Base-by-base conservation (phyloP, 1,140 invertebrate species). In the Drosophila lacertosa region DNA sequence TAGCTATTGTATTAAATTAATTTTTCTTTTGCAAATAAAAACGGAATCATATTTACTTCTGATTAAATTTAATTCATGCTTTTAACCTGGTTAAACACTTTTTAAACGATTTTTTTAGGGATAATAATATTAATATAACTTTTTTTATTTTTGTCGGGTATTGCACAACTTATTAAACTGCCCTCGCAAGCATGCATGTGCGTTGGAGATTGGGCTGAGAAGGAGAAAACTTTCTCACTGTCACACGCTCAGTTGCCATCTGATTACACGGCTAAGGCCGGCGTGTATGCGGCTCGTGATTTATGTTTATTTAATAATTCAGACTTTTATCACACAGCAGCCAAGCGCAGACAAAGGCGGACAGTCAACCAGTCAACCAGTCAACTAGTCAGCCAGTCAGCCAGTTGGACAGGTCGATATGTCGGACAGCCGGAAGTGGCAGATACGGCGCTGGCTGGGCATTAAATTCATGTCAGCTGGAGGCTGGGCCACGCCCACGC, bases 241-340 rank as follows among this genome's bases (percentile, higher is more conserved):
- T 53, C 45, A 51, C 64, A 53, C 40, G 40, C 29, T 62, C 32
- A 39, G 11, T 60, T 18, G 24, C 15, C 15, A 54, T 63, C 44
- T 39, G 54, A 62, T 55, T 39, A 54, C 22, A 65, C 63, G 59
- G 47, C 20, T 15, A 20, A n/a, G n/a, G n/a, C n/a, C n/a, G n/a
- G 24, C 50, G 16, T 55, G 54, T 42, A 22, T 47, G 35, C 58
- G 55, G 29, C 57, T 39, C 44, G 66, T 84, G 81, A 84, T 84
- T 84, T 86, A 86, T 84, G 81, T 80, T 63, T 77, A 80, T 80
- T 86, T 84, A 84, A 84, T 86, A 84, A 80, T 86, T 84, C 81
- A 86, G 81, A 60, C 45, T 80, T 69, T 84, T 84, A 86, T 86
- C 80, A 67, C 76, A 50, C 57, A 58, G 44, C 75, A 76, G 73